phyloP scores from a whole-genome alignment of 2,888 invertebrate genomes.

The Cheiracanthium punctorium region DNA sequence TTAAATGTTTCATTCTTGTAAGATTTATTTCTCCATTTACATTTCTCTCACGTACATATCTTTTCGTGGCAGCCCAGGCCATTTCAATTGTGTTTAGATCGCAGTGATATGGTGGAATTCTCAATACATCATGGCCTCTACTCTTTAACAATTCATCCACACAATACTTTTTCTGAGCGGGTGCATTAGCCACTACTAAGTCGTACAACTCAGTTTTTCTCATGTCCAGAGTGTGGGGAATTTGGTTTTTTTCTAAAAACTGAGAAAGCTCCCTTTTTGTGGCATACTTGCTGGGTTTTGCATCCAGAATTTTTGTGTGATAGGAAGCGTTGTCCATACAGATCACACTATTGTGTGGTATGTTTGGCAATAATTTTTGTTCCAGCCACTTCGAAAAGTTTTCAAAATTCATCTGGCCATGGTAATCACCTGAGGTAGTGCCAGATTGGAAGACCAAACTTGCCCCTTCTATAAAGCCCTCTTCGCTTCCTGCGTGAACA shows the following conservation, averaged over 20 bases:
- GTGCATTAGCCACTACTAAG: neutral
- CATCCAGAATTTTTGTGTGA: neutral
- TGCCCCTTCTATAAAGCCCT: neutral
- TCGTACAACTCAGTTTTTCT: neutral
- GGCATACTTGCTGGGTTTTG: neutral
- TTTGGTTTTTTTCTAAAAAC: neutral
- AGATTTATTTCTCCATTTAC: neutral
- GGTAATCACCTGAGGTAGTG: neutral
- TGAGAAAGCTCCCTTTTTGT: neutral
- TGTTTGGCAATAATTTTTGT: neutral
- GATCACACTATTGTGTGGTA: neutral
- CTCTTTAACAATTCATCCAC: neutral
- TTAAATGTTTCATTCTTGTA: too few species aligned
- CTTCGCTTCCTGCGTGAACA: neutral
- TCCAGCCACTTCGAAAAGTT: neutral
- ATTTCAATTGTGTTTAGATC: neutral
- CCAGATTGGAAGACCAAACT: neutral
- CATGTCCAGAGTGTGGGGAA: neutral
- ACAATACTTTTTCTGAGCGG: neutral
- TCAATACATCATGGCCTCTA: neutral
- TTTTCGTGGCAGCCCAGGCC: neutral
- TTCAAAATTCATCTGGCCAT: neutral
- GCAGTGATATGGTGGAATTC: neutral
- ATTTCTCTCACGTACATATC: neutral
- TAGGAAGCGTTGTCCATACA: neutral